These are phyloP conservation scores for Sycobia sp. DNA, from an alignment of 1,140 invertebrate species.

Conservation along the genomic window DNA sequence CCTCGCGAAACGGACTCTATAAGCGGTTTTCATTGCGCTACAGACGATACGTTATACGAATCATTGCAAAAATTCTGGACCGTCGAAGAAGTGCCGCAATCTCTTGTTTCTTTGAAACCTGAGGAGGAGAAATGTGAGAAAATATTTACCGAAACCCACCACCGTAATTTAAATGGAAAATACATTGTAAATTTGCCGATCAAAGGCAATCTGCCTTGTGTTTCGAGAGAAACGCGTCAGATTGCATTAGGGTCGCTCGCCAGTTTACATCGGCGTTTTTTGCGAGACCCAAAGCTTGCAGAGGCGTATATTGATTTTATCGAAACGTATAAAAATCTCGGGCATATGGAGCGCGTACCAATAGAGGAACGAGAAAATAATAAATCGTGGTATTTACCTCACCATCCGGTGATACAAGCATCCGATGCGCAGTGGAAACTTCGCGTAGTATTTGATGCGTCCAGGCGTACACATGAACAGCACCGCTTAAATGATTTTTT, in stretches of 20 bases:
- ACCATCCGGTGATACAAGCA: constrained; percentile 6
- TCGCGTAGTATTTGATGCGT: too few species aligned
- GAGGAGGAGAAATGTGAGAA: too few species aligned
- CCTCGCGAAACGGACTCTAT: too few species aligned
- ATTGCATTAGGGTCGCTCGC: constrained; percentile 14
- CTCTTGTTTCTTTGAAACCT: too few species aligned
- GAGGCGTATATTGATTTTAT: constrained; percentile 10
- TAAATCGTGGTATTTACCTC: constrained; percentile 23
- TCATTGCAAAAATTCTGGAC: too few species aligned
- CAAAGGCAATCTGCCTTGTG: not conserved
- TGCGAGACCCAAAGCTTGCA: not conserved
- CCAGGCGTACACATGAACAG: not conserved
- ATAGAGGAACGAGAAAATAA: not conserved
- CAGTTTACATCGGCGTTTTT: constrained; percentile 1
- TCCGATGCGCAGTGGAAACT: too few species aligned
- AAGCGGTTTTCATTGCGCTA: too few species aligned
- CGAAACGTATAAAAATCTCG: constrained; percentile 6
- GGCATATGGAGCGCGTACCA: not conserved
- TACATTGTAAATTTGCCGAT: too few species aligned
- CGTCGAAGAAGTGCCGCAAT: too few species aligned
- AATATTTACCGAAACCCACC: too few species aligned
- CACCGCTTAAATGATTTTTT: constrained; percentile 26
- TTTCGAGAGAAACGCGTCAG: not conserved
- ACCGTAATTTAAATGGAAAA: too few species aligned
- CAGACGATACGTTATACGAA: too few species aligned